Percentiles rank a stretch among this genome's conserved stretches.
Evolutionary conservation across 30 jellyfish, hydroid and myxozoan genomes (phyloP).

Genomic region (Nemopilema nomurai): DNA sequence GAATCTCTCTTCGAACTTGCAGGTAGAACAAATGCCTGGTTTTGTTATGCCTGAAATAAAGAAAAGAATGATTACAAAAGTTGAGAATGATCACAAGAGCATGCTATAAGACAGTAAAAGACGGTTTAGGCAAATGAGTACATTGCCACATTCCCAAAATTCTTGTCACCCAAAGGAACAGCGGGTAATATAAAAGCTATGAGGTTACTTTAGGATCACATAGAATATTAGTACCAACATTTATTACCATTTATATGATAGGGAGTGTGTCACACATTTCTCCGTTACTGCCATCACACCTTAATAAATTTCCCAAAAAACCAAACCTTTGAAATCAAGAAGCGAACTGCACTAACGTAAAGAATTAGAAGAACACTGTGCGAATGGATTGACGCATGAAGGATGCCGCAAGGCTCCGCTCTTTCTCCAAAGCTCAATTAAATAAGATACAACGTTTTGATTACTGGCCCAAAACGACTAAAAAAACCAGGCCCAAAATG

Average conservation of each 20-base stretch:
- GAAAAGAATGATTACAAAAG: not conserved
- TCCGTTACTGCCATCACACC: too few relatives aligned
- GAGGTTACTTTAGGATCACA: too few relatives aligned
- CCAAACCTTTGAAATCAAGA: too few relatives aligned
- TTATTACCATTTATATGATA: too few relatives aligned
- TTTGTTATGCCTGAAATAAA: constrained; percentile 17
- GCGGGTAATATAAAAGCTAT: too few relatives aligned
- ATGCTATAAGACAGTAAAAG: not conserved
- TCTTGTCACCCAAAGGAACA: too few relatives aligned
- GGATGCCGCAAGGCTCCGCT: not conserved
- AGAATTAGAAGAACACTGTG: not conserved
- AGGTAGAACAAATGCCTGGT: constrained; percentile 78
- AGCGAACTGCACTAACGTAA: not conserved
- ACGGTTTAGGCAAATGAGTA: not conserved
- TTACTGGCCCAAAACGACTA: not conserved
- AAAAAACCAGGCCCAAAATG: too few relatives aligned
- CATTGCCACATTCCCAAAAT: too few relatives aligned
- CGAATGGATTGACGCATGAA: not conserved
- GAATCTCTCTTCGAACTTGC: constrained; percentile 73
- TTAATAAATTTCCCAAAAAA: too few relatives aligned
- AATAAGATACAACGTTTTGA: not conserved
- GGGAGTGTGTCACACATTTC: too few relatives aligned
- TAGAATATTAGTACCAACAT: too few relatives aligned
- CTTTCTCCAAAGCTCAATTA: not conserved
- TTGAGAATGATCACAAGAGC: not conserved